Evolutionary conservation across 2,113 vertebrate genomes (phyloP).

Genomic region (Archocentrus centrarchus): DNA sequence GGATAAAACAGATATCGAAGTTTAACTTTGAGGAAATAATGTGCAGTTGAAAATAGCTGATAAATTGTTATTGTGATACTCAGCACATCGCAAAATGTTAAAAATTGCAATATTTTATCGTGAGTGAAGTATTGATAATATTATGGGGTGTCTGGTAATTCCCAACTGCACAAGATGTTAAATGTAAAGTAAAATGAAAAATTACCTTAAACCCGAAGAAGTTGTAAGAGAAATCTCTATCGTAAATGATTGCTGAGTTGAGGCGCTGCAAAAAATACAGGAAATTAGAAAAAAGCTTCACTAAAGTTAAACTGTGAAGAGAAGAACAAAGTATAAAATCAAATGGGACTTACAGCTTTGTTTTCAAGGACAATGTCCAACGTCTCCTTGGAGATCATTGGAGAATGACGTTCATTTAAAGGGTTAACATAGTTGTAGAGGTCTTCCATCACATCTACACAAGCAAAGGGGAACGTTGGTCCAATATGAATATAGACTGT

Average conservation of each 20-base stretch:
- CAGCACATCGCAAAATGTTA: background rate
- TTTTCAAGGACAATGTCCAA: constrained; percentile 89
- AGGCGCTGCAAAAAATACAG: constrained; percentile 82
- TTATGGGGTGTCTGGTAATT: background rate
- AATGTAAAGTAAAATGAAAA: background rate
- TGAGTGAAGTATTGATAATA: background rate
- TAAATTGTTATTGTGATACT: background rate
- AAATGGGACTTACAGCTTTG: constrained; percentile 87
- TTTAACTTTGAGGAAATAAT: background rate
- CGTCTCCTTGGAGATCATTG: constrained; percentile 93
- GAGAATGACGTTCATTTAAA: constrained; percentile 88
- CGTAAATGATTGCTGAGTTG: constrained; percentile 96
- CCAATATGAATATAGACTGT: background rate
- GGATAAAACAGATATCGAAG: background rate
- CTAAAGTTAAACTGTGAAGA: background rate
- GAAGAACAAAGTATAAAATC: background rate
- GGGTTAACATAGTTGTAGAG: constrained; percentile 93
- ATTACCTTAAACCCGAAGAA: constrained; percentile 98
- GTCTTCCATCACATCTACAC: constrained; percentile 96
- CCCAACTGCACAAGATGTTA: background rate
- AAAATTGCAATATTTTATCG: background rate
- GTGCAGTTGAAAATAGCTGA: rapidly evolving
- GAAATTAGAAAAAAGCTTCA: background rate
- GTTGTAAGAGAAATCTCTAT: constrained; percentile 98
- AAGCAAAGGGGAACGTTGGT: background rate